These are phyloP conservation scores for Pipistrellus nathusii DNA, from an alignment of 2,797 vertebrate species.

Conservation along the genomic window DNA sequence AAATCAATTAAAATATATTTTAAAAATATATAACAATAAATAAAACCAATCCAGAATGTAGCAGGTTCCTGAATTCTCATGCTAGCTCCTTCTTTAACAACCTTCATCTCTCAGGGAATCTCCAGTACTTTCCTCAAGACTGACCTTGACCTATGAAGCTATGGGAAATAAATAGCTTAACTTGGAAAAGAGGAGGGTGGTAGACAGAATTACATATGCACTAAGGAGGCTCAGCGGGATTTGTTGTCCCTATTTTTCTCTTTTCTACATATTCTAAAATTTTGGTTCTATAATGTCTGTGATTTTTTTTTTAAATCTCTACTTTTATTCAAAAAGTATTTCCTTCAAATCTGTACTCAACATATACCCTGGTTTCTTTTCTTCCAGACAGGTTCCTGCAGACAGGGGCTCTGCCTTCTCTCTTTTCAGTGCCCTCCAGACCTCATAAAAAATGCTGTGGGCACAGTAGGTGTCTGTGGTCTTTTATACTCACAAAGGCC, in stretches of 20 bases:
- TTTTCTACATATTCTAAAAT: constrained; percentile 40
- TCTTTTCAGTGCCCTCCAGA: background rate
- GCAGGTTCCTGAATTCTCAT: background rate
- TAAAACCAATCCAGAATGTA: background rate
- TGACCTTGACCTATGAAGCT: background rate
- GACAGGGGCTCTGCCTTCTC: background rate
- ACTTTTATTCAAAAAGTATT: background rate
- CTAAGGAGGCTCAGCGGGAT: background rate
- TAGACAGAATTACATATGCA: background rate
- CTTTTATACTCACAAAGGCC: background rate
- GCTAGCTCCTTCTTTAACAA: background rate
- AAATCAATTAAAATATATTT: too few species aligned
- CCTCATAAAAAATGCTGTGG: background rate
- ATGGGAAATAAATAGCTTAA: background rate
- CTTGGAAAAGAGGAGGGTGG: background rate
- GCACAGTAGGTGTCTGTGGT: background rate
- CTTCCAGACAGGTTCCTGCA: background rate
- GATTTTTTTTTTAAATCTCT: background rate
- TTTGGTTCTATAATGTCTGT: background rate
- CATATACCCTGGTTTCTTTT: background rate
- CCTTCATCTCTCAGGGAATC: background rate
- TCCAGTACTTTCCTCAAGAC: background rate
- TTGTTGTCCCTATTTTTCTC: background rate
- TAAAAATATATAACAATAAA: background rate
- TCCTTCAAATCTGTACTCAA: background rate